Evolutionary conservation across 2,113 vertebrate species (phyloP).

Genomic region (Bungarus multicinctus): DNA sequence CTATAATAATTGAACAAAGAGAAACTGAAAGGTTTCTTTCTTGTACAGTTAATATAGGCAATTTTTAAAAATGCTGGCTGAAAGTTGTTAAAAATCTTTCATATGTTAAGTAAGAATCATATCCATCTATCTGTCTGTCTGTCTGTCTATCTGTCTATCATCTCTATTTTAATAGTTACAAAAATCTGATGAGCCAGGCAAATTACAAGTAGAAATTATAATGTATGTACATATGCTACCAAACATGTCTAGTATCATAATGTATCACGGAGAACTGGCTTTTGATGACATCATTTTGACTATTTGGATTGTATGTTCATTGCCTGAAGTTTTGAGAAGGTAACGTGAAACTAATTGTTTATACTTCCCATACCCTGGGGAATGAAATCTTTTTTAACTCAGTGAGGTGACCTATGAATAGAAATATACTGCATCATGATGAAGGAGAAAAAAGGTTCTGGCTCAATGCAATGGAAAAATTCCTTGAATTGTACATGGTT

Average conservation of each 20-base stretch:
- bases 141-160: too few relatives aligned
- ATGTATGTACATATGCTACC: background rate
- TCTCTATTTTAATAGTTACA: background rate
- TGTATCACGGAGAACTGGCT: background rate
- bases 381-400: background rate
- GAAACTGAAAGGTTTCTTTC: background rate
- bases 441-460: background rate
- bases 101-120: background rate
- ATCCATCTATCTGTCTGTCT: too few relatives aligned
- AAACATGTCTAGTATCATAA: fast-evolving
- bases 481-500: background rate
- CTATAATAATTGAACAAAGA: background rate
- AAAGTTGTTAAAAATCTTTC: background rate
- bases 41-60: background rate
- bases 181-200: background rate
- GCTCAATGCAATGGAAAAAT: background rate
- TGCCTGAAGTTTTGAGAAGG: too few relatives aligned
- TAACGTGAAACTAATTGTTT: background rate
- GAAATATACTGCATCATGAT: too few relatives aligned
- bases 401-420: background rate
- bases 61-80: background rate
- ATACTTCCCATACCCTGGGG: background rate
- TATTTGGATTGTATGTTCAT: too few relatives aligned
- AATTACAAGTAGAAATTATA: background rate
- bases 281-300: too few relatives aligned